A percentile compares a stretch with the other conserved stretches of the same genome.
These are phyloP conservation scores for Oxyteleia sp. DNA, from an alignment of 2,888 invertebrate species.

Conservation along the genomic window DNA sequence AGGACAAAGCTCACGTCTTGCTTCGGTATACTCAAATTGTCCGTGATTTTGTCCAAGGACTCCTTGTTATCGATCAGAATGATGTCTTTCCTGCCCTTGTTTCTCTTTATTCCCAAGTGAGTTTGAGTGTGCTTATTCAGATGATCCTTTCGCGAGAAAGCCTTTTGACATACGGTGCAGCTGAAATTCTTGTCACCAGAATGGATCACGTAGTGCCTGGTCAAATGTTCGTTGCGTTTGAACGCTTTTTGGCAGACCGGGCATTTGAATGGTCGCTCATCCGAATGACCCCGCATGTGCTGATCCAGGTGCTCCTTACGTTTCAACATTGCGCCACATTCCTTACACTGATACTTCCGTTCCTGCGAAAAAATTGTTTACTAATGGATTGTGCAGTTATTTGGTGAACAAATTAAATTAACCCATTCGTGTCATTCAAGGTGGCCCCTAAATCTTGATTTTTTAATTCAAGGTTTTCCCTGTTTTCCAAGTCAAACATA, in stretches of 20 bases:
- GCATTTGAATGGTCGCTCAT: conserved; percentile 88
- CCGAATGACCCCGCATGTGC: conserved; percentile 88
- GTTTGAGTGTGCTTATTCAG: conserved; percentile 88
- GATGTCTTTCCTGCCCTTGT: too few species aligned
- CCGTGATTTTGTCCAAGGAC: too few species aligned
- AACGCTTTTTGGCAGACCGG: conserved; percentile 87
- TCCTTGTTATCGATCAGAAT: too few species aligned
- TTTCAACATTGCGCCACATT: conserved; percentile 88
- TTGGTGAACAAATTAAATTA: too few species aligned
- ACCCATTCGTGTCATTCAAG: too few species aligned
- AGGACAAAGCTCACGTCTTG: too few species aligned
- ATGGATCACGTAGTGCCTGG: conserved; percentile 88
- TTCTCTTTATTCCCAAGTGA: conserved; percentile 90
- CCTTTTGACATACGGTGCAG: conserved; percentile 88
- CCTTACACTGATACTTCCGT: conserved; percentile 88
- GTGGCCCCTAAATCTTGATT: too few species aligned
- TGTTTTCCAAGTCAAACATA: too few species aligned
- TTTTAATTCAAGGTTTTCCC: too few species aligned
- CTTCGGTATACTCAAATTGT: too few species aligned
- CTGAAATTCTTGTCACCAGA: conserved; percentile 88
- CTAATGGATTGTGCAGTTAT: too few species aligned
- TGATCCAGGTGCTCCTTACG: conserved; percentile 88
- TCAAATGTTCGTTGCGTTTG: conserved; percentile 89
- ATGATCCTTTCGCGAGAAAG: conserved; percentile 88
- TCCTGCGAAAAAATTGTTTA: too few species aligned